Percentiles rank a stretch among this genome's conserved stretches.
phyloP scores from a whole-genome alignment of 2,888 invertebrate genomes.

The Endomychus coccineus region DNA sequence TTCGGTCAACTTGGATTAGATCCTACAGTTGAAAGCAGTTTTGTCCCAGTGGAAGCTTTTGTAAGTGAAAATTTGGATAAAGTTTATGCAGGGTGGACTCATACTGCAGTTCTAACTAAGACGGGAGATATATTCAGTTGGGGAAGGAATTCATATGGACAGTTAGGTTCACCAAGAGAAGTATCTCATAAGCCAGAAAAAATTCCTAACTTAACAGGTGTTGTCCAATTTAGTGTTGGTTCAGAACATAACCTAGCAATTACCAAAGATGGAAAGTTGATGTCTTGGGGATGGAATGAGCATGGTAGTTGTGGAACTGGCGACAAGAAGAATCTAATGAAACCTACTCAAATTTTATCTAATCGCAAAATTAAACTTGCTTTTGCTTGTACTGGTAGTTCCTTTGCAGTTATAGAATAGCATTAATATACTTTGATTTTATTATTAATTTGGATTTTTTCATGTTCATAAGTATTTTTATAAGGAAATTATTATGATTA shows the following conservation, averaged over 20 bases:
- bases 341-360: slow-evolving; percentile 42
- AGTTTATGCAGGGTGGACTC: slow-evolving; percentile 72
- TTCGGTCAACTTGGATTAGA: slow-evolving; percentile 67
- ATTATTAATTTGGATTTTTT: slow-evolving; percentile 14
- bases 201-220: slow-evolving; percentile 46
- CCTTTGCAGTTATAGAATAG: slow-evolving; percentile 46
- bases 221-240: slow-evolving; percentile 58
- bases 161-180: slow-evolving; percentile 53
- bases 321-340: slow-evolving; percentile 42
- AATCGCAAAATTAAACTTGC: slow-evolving; percentile 37
- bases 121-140: slow-evolving; percentile 60
- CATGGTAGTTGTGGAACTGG: slow-evolving; percentile 78
- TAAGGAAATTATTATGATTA: slow-evolving; percentile 35
- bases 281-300: slow-evolving; percentile 87
- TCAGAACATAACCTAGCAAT: slow-evolving; percentile 74
- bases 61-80: slow-evolving; percentile 51
- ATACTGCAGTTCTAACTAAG: slow-evolving; percentile 57
- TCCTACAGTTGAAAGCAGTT: slow-evolving; percentile 47
- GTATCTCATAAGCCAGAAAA: slow-evolving; percentile 44
- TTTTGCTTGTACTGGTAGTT: slow-evolving; percentile 48
- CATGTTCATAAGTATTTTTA: slow-evolving; percentile 35
- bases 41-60: slow-evolving; percentile 50
- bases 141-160: slow-evolving; percentile 78
- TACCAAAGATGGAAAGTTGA: slow-evolving; percentile 56
- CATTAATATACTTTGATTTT: slow-evolving; percentile 25